phyloP scores from a whole-genome alignment of 2,113 vertebrate genomes.

The Aphelocoma coerulescens region DNA sequence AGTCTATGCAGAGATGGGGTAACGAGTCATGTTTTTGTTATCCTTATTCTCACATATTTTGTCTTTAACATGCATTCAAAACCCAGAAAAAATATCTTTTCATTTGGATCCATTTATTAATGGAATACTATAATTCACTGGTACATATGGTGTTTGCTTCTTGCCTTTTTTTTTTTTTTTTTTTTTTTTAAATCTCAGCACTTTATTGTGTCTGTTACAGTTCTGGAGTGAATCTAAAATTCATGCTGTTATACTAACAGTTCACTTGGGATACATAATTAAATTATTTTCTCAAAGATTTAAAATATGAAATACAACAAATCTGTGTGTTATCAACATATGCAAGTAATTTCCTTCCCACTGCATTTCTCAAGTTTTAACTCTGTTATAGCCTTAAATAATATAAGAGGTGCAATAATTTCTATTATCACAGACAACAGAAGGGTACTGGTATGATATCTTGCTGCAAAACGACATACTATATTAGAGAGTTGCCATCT shows the following conservation, averaged over 20 bases:
- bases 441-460: neutral
- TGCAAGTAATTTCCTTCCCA: slow-evolving; percentile 26
- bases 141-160: neutral
- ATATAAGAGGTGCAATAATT: neutral
- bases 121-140: neutral
- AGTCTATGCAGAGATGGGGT: neutral
- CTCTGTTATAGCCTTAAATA: slow-evolving; percentile 26
- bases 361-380: neutral
- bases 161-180: no score
- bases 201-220: neutral
- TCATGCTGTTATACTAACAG: neutral
- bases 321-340: neutral
- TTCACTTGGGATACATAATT: neutral
- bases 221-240: neutral
- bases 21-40: neutral
- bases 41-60: neutral
- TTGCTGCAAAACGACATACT: neutral
- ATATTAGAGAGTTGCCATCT: neutral
- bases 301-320: neutral
- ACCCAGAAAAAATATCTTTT: neutral
- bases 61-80: neutral
- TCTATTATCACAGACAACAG: slow-evolving; percentile 50
- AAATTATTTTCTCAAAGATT: slow-evolving; percentile 21
- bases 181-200: neutral
- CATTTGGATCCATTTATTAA: neutral